Base-by-base conservation (phyloP, 2,888 invertebrate species). In the Bhutanitis thaidina region DNA sequence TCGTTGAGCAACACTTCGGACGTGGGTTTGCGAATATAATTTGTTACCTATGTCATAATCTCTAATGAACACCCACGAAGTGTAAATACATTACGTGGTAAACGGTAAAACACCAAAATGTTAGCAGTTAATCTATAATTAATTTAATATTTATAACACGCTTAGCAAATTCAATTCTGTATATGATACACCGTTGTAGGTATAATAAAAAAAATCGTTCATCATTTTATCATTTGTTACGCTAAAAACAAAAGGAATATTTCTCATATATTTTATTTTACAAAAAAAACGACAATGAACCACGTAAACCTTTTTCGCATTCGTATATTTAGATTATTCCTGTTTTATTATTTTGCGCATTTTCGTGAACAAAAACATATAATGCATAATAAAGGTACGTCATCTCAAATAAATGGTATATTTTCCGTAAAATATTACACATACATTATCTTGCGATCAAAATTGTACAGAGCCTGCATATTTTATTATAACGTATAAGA, bases 31-130 rank as follows among this genome's bases (percentile, higher is more conserved):
- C 20, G 44, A 57, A 39, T 48, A 40, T 49, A 54, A 62, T 61
- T 54, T 53, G 56, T 62, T 55, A 60, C 49, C 53, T 51, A 37
- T 45, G 45, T 51, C 44, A 45, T 57, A 60, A 61, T 59, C 25
- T 61, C 64, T 67, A 67, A 70, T 64, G 58, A 61, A 69, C 73
- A 65, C 70, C 71, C 62, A 69, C 67, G 35, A 16, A 40, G 30
- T 49, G 30, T 43, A 36, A 48, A 49, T 37, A 49, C 20, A 43
- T 43, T 43, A 43, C 49, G 37, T 32, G 10, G 37, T 39, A 25
- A 30, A 38, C 10, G 40, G 29, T 37, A 20, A 43, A 43, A 37
- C 30, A 20, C 36, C 16, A 38, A 12, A 34, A 20, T 20, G 20
- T 20, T 20, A 2, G 3, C 5, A 20, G 2, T 20, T 20, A 20